Percentiles rank a stretch among this genome's conserved stretches.
phyloP scores from a whole-genome alignment of 2,797 vertebrate species.

The Morelia viridis region DNA sequence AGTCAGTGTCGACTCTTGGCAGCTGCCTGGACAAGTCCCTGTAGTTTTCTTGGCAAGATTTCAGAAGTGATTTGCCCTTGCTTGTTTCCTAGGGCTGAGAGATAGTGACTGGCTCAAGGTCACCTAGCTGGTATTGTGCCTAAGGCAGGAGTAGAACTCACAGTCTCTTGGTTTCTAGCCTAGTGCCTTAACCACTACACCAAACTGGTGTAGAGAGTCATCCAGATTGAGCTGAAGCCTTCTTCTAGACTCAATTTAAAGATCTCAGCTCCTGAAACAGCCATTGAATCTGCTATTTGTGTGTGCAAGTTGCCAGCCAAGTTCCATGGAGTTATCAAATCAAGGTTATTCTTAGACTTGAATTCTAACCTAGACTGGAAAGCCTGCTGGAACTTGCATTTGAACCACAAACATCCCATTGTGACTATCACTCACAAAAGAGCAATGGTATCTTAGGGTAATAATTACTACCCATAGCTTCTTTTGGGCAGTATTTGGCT shows the following conservation, averaged over 20 bases:
- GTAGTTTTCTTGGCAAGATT: not conserved
- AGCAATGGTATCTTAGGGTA: not conserved
- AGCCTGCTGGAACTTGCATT: not conserved
- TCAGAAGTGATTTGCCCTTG: not conserved
- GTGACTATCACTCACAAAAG: not conserved
- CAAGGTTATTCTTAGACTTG: not conserved
- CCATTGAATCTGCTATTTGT: not conserved
- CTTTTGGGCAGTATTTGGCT: too few relatives aligned
- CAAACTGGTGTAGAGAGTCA: not conserved
- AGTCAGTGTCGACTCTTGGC: not conserved
- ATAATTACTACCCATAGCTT: not conserved
- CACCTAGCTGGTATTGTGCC: too few relatives aligned
- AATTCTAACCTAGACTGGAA: not conserved
- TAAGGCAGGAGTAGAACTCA: not conserved
- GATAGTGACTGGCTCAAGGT: not conserved
- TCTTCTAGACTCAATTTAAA: not conserved
- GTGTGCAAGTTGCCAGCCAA: not conserved
- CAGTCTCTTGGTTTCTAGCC: not conserved
- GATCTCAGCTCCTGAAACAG: too few relatives aligned
- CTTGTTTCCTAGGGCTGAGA: not conserved
- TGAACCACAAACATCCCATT: not conserved
- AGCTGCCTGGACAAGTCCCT: not conserved
- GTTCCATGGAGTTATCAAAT: not conserved
- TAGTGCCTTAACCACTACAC: not conserved
- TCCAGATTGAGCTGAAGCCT: not conserved